A percentile compares a stretch with the other conserved stretches of the same genome.
Conservation (phyloP, 2,888 invertebrate genomes). For the Drosophila algonquin region DNA sequence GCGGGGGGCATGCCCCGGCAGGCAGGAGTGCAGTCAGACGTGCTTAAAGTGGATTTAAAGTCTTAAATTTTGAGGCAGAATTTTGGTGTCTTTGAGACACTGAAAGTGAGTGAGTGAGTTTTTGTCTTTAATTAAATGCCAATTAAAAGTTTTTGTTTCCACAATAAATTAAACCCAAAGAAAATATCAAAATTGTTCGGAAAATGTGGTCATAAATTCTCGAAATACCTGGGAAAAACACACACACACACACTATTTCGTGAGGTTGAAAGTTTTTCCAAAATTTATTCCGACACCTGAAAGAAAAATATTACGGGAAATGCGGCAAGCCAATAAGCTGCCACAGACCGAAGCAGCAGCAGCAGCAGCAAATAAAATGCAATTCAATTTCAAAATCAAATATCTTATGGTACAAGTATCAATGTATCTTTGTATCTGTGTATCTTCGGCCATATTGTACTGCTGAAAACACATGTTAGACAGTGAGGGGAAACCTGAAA, state of each 20-base stretch:
- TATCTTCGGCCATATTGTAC: constrained; percentile 29
- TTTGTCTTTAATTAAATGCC: constrained; percentile 22
- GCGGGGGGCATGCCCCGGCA: not conserved
- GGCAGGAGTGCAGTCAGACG: not conserved
- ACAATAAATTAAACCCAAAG: constrained; percentile 22
- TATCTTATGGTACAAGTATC: constrained; percentile 9
- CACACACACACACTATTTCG: not conserved
- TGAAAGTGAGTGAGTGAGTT: not conserved
- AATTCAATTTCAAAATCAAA: constrained; percentile 67
- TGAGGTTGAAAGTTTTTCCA: constrained; percentile 20
- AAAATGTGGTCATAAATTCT: not conserved
- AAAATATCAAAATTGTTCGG: constrained; percentile 6
- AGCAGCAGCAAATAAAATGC: constrained; percentile 57
- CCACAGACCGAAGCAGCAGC: constrained; percentile 3
- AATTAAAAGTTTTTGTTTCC: constrained; percentile 17
- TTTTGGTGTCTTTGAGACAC: not conserved
- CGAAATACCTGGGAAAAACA: not conserved
- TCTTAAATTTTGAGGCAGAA: not conserved
- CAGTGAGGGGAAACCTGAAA: constrained; percentile 57
- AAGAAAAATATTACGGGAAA: constrained; percentile 13
- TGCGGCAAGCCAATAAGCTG: constrained; percentile 39
- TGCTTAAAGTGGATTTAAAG: constrained; percentile 22
- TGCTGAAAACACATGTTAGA: constrained; percentile 61
- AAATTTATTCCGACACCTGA: constrained; percentile 43
- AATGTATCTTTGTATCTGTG: constrained; percentile 4